Evolutionary conservation across 2,888 invertebrate species (phyloP), one percentile per base, ranked within the genome.

Genomic region (Lasioglossum lativentre): DNA sequence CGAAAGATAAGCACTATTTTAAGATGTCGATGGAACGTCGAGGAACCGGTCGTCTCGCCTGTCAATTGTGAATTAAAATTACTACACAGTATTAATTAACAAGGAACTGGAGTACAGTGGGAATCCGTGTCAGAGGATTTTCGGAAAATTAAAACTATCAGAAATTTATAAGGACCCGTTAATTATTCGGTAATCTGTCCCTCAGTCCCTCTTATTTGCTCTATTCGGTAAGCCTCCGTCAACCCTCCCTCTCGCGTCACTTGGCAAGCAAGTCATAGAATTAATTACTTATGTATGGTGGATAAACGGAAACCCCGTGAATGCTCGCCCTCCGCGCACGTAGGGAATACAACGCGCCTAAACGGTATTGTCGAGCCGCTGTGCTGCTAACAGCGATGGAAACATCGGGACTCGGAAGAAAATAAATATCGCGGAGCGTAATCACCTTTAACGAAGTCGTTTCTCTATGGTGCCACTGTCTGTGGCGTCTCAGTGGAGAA

Each of bases 231-330:
- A 76, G 47, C 73, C 68, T 52, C 47, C 16, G 42, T 6, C 63
- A 73, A 30, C 70, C 59, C 45, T 34, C 72, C 34, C 73, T 40
- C 34, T 78, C 75, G 78, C 72, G 78, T 76, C 79, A 68, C 82
- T 78, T 52, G 75, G 75, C 78, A 83, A 83, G 70, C 85, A 76
- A 83, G 66, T 79, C 78, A 76, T 68, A 73, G 75, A 76, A 85
- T 85, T 83, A 76, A 85, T 85, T 76, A 77, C 74, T 74, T 80
- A 80, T 75, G 78, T 68, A 78, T 70, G 68, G 45, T 45, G 70
- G 68, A 85, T 85, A 79, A 83, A 76, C 79, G 75, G 72, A 42
- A 78, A 68, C 56, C 56, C 56, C 68, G 30, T 73, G 78, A 78
- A 72, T 34, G 34, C 73, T 52, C 47, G 34, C 47, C 73, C 73